Evolutionary conservation across 2,888 invertebrate genomes (phyloP).

Genomic region (Netelia fuscicornis): DNA sequence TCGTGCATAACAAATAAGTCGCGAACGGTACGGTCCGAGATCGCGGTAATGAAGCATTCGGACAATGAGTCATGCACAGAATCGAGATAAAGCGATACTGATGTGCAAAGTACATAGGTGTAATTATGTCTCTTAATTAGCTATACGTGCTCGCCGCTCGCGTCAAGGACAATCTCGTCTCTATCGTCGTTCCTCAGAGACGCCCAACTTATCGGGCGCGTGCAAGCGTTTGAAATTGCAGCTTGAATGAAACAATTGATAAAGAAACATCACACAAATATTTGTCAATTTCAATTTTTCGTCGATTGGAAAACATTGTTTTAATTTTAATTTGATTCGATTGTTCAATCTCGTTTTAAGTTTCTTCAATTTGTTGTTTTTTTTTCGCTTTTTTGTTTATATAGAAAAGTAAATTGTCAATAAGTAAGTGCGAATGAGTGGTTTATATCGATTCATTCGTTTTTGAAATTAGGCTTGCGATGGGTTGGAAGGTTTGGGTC

Average conservation of each 20-base stretch:
- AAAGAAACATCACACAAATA: too few species aligned
- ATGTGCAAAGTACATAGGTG: slow-evolving; percentile 50
- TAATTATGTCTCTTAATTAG: slow-evolving; percentile 65
- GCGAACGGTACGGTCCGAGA: not conserved
- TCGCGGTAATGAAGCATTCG: slow-evolving; percentile 42
- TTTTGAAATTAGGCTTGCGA: not conserved
- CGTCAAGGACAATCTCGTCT: slow-evolving; percentile 60
- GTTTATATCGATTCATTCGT: not conserved
- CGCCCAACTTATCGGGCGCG: slow-evolving; percentile 22
- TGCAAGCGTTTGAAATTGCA: slow-evolving; percentile 28
- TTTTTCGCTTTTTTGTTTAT: too few species aligned
- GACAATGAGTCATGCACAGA: slow-evolving; percentile 55
- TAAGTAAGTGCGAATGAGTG: not conserved
- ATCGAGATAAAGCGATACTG: slow-evolving; percentile 47
- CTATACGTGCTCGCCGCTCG: slow-evolving; percentile 55
- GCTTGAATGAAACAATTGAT: not conserved
- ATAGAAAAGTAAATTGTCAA: not conserved
- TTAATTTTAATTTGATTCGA: not conserved
- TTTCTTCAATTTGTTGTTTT: not conserved
- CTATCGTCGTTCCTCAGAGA: slow-evolving; percentile 25
- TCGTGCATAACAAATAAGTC: slow-evolving; percentile 13
- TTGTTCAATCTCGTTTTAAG: not conserved
- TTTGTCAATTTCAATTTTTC: not conserved
- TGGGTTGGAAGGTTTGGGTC: slow-evolving; percentile 38
- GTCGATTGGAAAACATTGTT: not conserved